Conservation (phyloP, 2,888 invertebrate genomes). For the Agriopis marginaria region DNA sequence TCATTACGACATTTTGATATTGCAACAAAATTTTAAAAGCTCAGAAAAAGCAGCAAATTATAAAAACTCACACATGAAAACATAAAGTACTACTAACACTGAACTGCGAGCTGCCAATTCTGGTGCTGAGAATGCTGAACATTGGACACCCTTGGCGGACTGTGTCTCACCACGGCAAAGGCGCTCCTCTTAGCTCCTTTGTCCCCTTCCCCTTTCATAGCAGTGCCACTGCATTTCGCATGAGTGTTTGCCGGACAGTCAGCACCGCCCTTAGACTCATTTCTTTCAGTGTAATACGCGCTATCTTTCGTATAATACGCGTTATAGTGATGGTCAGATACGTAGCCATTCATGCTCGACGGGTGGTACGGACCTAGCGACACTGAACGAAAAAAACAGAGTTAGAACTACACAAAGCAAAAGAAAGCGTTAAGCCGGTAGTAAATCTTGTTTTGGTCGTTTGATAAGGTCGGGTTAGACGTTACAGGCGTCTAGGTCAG, state of each 20-base stretch:
- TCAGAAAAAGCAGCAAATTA: slow-evolving; percentile 50
- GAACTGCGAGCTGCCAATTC: slow-evolving; percentile 88
- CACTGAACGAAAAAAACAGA: slow-evolving; percentile 73
- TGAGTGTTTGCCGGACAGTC: slow-evolving; percentile 83
- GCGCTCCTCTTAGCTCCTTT: slow-evolving; percentile 87
- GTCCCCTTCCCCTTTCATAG: slow-evolving; percentile 76
- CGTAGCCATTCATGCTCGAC: slow-evolving; percentile 79
- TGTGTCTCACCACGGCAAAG: slow-evolving; percentile 88
- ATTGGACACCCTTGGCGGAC: slow-evolving; percentile 82
- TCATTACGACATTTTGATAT: too few relatives aligned
- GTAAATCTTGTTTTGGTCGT: slow-evolving; percentile 52
- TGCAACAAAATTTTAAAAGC: slow-evolving; percentile 25
- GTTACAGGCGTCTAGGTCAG: slow-evolving; percentile 38
- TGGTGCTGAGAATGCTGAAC: slow-evolving; percentile 63
- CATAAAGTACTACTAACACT: slow-evolving; percentile 87
- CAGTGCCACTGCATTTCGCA: slow-evolving; percentile 77
- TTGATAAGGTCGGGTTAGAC: slow-evolving; percentile 46
- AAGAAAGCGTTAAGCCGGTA: slow-evolving; percentile 64
- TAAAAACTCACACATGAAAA: slow-evolving; percentile 47
- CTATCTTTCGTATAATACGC: slow-evolving; percentile 83
- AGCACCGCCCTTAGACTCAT: slow-evolving; percentile 74
- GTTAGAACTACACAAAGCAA: slow-evolving; percentile 85
- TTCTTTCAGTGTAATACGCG: slow-evolving; percentile 82
- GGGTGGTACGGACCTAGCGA: slow-evolving; percentile 83
- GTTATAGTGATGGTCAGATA: slow-evolving; percentile 82